phyloP scores from a whole-genome alignment of 2,113 vertebrate species.

The Pelmatolapia mariae region DNA sequence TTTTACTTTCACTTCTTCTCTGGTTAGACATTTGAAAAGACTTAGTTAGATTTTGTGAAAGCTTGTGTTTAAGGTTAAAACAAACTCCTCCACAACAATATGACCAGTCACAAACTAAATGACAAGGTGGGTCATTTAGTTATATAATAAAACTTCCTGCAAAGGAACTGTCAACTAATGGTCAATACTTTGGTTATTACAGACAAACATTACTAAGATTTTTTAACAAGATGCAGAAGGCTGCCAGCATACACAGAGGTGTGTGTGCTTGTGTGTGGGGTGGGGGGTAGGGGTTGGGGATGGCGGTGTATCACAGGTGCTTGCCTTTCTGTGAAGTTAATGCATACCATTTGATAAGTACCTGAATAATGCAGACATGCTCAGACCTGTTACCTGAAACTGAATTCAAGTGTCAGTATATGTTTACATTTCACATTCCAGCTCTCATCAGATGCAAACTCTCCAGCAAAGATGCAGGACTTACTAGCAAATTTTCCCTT shows the following conservation, averaged over 20 bases:
- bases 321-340: not conserved
- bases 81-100: not conserved
- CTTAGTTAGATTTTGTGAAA: not conserved
- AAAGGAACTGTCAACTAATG: not conserved
- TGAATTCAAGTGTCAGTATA: accelerated
- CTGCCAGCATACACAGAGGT: not conserved
- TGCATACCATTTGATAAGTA: no score
- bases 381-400: not conserved
- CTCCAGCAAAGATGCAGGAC: not conserved
- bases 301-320: not conserved
- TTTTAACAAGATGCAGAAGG: not conserved
- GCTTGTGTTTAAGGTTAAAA: not conserved
- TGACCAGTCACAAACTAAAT: not conserved
- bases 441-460: not conserved
- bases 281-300: no score
- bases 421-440: not conserved
- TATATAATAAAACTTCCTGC: not conserved
- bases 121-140: not conserved
- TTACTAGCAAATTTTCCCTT: not conserved
- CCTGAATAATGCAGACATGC: not conserved
- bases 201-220: not conserved
- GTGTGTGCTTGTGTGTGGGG: not conserved
- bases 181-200: not conserved
- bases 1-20: not conserved
- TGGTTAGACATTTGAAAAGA: accelerated